Conservation (phyloP, 2,113 vertebrate genomes). For the Nestor notabilis region DNA sequence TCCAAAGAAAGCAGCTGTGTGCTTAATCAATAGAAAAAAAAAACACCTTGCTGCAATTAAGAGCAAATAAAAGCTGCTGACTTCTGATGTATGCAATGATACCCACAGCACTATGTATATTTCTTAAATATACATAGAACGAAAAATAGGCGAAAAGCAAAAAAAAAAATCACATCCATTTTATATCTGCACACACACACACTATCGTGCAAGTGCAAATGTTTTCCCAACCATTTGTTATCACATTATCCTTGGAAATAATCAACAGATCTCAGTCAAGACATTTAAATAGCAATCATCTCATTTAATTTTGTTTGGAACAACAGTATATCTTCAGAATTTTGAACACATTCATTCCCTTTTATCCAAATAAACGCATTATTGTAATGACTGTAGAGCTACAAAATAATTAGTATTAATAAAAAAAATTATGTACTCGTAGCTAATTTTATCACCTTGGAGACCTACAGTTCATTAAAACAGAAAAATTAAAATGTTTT, state of each 20-base stretch:
- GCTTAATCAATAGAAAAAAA: not conserved
- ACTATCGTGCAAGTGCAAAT: constrained; percentile 32
- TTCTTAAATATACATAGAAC: constrained; percentile 73
- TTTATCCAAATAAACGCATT: not conserved
- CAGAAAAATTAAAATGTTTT: not conserved
- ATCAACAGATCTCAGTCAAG: not conserved
- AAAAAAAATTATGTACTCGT: not conserved
- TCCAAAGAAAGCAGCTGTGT: constrained; percentile 4
- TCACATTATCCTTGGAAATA: not conserved
- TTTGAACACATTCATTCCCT: not conserved
- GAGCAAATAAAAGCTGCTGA: constrained; percentile 58
- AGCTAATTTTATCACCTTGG: not conserved
- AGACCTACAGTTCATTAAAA: not conserved
- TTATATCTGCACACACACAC: constrained; percentile 4
- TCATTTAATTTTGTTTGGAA: constrained; percentile 42
- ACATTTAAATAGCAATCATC: not conserved
- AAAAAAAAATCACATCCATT: not conserved
- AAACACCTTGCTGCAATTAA: not conserved
- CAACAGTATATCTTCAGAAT: constrained; percentile 34
- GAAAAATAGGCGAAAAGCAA: constrained; percentile 24
- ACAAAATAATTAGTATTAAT: not conserved
- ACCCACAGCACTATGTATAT: constrained; percentile 70
- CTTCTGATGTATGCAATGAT: constrained; percentile 66
- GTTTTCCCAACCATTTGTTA: constrained; percentile 41
- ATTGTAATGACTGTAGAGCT: not conserved